A percentile compares a stretch with the other conserved stretches of the same genome.
phyloP scores from a whole-genome alignment of 2,797 vertebrate genomes.

The Arnoldichthys spilopterus region DNA sequence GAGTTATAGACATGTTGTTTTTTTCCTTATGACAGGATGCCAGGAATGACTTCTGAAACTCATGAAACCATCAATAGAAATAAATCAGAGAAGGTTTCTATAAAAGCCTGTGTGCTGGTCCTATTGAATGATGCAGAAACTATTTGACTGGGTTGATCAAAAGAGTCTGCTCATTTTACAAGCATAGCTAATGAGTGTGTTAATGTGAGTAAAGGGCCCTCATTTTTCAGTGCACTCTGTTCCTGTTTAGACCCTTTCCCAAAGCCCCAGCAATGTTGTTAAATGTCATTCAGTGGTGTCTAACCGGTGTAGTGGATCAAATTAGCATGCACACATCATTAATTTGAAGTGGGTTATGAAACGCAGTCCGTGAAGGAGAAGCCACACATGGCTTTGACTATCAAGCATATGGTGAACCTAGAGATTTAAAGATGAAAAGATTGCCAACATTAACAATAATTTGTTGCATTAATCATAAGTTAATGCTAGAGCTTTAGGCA shows the following conservation, averaged over 20 bases:
- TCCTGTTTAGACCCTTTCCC: conserved; percentile 23
- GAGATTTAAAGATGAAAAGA: not conserved
- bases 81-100: not conserved
- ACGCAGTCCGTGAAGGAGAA: conserved; percentile 47
- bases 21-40: too few species aligned
- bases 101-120: not conserved
- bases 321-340: conserved; percentile 68
- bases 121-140: not conserved
- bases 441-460: too few species aligned
- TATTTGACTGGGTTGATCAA: conserved; percentile 17
- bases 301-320: conserved; percentile 64
- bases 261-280: conserved; percentile 55
- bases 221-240: conserved; percentile 48
- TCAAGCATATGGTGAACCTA: conserved; percentile 19
- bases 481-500: too few species aligned
- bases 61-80: too few species aligned
- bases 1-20: too few species aligned
- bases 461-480: too few species aligned
- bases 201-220: conserved; percentile 52
- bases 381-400: conserved; percentile 32
- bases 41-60: too few species aligned
- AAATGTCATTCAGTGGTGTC: conserved; percentile 62
- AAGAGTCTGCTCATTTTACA: conserved; percentile 12
- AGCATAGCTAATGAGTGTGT: conserved; percentile 51
- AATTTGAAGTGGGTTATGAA: conserved; percentile 57